phyloP scores from a whole-genome alignment of 2,113 vertebrate species.

The Dicaeum eximium region DNA sequence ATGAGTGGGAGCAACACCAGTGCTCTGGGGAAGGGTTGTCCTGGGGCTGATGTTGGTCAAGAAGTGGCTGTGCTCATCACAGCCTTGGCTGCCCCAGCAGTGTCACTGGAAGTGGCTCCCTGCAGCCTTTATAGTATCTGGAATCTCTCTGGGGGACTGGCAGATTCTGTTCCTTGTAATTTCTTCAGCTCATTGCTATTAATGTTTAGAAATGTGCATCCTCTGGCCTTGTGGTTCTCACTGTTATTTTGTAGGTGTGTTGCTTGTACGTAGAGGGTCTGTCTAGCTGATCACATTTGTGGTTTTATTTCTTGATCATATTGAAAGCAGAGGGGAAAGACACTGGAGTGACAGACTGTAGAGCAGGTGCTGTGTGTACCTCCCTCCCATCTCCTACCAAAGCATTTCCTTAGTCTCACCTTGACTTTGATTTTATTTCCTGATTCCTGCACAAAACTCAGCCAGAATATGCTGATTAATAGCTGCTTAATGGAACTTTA shows the following conservation, averaged over 20 bases:
- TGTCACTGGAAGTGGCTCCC: not conserved
- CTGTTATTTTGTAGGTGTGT: not conserved
- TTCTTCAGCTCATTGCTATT: not conserved
- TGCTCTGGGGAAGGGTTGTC: not conserved
- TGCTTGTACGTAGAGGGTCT: fast-evolving
- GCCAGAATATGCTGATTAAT: not conserved
- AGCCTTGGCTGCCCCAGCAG: not conserved
- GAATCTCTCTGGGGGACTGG: not conserved
- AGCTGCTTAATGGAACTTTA: not conserved
- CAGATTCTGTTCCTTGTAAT: not conserved
- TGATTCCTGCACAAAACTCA: not conserved
- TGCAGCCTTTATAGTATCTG: not conserved
- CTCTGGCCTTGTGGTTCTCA: not conserved
- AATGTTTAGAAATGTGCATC: not conserved
- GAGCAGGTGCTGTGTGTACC: not conserved
- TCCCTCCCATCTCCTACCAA: not conserved
- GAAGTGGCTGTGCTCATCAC: fast-evolving
- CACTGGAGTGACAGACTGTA: not conserved
- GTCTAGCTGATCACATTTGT: not conserved
- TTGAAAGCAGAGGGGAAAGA: not conserved
- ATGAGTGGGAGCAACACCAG: not conserved
- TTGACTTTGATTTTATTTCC: not conserved
- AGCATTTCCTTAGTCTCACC: not conserved
- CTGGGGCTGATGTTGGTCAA: not conserved
- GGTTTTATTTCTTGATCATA: not conserved